Evolutionary conservation across 2,888 invertebrate genomes (phyloP), one percentile per base, ranked within the genome.

Genomic region (Conchocele bisecta): DNA sequence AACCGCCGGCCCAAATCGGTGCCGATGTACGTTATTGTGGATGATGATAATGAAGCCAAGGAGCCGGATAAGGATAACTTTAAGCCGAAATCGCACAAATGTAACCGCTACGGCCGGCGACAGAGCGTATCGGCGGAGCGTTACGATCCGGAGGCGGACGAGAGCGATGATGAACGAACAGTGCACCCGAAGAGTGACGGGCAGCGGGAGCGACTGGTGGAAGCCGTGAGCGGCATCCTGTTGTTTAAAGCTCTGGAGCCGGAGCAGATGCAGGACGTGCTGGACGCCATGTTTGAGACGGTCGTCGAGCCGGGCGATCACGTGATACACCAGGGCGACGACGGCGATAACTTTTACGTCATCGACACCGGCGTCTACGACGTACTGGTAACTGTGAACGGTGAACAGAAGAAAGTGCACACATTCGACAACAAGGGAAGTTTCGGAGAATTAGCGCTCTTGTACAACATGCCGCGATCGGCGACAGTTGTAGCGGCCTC

Each of bases 341-440:
- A 91, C 73, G 91, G 91, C 0, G 91, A 91, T 68, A 90, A 91
- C 76, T 91, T 91, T 75, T 91, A 91, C 79, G 91, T 91, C 70
- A 90, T 91, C 29, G 91, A 91, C 72, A 83, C 71, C 3, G 91
- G 91, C n/a, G 75, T 82, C 5, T 91, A 88, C 71, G 89, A 91
- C 70, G 89, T 89, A 9, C 72, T 83, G n/a, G 87, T 88, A 2
- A 81, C 72, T 56, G 79, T 86, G 28, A 87, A 87, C 42, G 89
- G 88, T 4, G 83, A 85, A 26, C 82, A 88, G 35, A 88, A 88
- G 68, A 85, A 83, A 57, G 89, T 91, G 17, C 89, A 90, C 74
- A 85, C 84, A 54, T 91, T 91, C 79, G 89, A 89, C 39, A 87
- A 89, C 70, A 85, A 85, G 44, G 91, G 91, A 9, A 89, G 89